These are phyloP conservation scores for Nephrocerus scutellatus DNA, from an alignment of 2,888 invertebrate species.

Conservation along the genomic window DNA sequence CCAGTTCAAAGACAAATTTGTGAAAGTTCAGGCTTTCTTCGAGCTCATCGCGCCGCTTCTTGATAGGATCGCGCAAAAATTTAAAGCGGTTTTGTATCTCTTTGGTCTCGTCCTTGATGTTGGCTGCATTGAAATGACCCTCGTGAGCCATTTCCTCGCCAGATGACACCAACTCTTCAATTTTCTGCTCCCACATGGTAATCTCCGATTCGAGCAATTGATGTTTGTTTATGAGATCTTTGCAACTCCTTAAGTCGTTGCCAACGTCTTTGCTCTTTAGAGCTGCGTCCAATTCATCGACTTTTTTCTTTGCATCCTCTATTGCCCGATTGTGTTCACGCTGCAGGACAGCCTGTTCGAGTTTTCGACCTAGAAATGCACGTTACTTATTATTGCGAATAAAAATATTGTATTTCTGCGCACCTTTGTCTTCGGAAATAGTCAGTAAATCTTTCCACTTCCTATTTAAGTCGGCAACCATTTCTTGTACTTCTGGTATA, in stretches of 20 bases:
- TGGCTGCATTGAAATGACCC: conserved; percentile 89
- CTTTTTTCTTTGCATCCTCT: conserved; percentile 80
- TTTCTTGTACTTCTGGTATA: conserved; percentile 61
- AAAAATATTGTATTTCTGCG: neutral
- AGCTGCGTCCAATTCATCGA: conserved; percentile 75
- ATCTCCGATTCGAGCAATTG: conserved; percentile 84
- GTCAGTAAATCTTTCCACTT: conserved; percentile 71
- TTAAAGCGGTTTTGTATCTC: conserved; percentile 64
- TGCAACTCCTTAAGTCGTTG: conserved; percentile 83
- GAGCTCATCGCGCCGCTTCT: conserved; percentile 64
- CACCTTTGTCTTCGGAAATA: conserved; percentile 55
- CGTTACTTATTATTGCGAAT: neutral
- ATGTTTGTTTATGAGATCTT: conserved; percentile 82
- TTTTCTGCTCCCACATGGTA: conserved; percentile 71
- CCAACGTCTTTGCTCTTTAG: conserved; percentile 79
- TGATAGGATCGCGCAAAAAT: conserved; percentile 66
- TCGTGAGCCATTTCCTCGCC: conserved; percentile 88
- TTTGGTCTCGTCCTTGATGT: conserved; percentile 72
- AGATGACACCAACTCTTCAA: conserved; percentile 67
- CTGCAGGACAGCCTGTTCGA: conserved; percentile 85
- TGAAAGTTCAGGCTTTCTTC: conserved; percentile 76
- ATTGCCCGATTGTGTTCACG: conserved; percentile 70
- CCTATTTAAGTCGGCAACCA: conserved; percentile 62
- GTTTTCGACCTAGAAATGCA: conserved; percentile 53
- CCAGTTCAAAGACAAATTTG: conserved; percentile 88